Percentiles rank a stretch among this genome's conserved stretches.
Conservation (phyloP, 92 coral and sea anemone species). For the Porites rus region DNA sequence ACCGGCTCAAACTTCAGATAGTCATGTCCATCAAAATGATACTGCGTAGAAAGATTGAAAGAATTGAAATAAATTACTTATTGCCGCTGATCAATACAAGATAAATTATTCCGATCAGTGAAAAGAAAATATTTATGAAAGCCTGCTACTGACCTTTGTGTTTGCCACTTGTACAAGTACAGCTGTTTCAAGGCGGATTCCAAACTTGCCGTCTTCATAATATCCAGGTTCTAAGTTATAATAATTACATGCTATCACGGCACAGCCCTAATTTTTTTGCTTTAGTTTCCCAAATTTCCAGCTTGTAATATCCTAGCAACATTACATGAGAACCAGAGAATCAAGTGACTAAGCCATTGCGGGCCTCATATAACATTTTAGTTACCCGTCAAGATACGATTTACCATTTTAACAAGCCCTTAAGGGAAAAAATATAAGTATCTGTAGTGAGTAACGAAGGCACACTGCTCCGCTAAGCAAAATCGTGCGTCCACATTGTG, state of each 20-base stretch:
- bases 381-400: too few relatives aligned
- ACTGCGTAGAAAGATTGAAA: constrained; percentile 47
- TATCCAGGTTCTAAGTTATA: constrained; percentile 86
- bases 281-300: too few relatives aligned
- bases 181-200: constrained; percentile 94
- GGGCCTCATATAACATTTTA: too few relatives aligned
- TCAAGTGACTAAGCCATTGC: too few relatives aligned
- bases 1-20: constrained; percentile 82
- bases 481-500: too few relatives aligned
- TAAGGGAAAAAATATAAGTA: too few relatives aligned
- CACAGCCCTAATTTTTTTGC: background rate
- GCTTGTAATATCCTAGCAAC: too few relatives aligned
- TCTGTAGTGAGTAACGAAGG: too few relatives aligned
- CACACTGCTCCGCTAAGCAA: too few relatives aligned
- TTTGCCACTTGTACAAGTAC: constrained; percentile 86
- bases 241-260: background rate
- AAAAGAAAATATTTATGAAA: background rate
- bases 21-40: constrained; percentile 79
- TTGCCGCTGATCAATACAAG: background rate
- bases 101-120: background rate
- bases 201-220: constrained; percentile 93
- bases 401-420: too few relatives aligned
- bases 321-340: too few relatives aligned
- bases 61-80: background rate
- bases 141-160: constrained; percentile 75